Base-by-base conservation (phyloP, 2,888 invertebrate species). In the Eurytoma adleriae region DNA sequence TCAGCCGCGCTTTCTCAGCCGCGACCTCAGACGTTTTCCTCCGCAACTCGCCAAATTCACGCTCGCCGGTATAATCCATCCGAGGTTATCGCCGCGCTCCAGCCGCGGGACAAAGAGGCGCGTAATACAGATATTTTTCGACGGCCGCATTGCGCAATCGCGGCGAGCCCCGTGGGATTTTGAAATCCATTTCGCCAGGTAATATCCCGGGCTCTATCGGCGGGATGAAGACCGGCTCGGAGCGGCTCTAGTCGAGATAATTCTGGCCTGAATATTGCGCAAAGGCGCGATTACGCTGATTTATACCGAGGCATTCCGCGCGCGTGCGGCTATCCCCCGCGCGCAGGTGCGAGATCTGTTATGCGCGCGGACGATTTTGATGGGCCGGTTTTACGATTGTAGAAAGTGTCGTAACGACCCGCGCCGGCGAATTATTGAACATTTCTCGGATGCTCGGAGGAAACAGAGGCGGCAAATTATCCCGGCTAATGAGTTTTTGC, bases 271-370 rank as follows among this genome's bases (percentile, higher is more conserved):
- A 54, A 54, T 69, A 20, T 70, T 70, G 70, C 70, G 70, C 59
- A 70, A 70, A 56, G 20, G 48, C 7, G 7, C 48, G 70, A 70
- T 70, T 70, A 73, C 62, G 62, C 16, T 72, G 72, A 61, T 72
- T 62, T 52, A 52, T 61, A 72, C 18, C 71, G 70, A 50, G 56
- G 48, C 40, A 48, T 57, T 69, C 56, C 24, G 69, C 56, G 3
- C 18, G 69, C 13, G 54, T 7, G 12, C 30, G 24, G 24, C 24
- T 24, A 24, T 1, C 24, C 24, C 18, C 30, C 5, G 56, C 18
- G 56, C 18, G 24, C 27, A 5, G n/a, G 50, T 68, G 68, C 27
- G 54, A 68, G 54, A 62, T 62, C 40, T 40, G 30, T n/a, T 30
- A n/a, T 10, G 20, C 10, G 12, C 5, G 64, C 30, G 64, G 40